A percentile compares a stretch with the other conserved stretches of the same genome.
phyloP scores from a whole-genome alignment of 1,140 invertebrate genomes.

The Coenobita brevimanus region DNA sequence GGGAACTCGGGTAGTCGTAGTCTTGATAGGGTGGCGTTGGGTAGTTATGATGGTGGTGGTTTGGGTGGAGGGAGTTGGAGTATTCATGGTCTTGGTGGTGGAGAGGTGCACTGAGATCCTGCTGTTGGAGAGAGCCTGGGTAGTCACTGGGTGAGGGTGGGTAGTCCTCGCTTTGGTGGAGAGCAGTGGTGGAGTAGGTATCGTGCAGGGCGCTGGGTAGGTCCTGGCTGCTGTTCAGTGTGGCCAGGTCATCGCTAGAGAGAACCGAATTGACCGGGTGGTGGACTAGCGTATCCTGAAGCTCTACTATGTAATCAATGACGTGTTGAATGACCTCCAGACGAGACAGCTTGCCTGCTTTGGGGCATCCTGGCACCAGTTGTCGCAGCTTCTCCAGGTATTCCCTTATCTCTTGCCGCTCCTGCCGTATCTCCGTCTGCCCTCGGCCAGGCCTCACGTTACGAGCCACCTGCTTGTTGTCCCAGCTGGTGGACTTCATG shows the following conservation, averaged over 20 bases:
- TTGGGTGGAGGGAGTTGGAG: no score
- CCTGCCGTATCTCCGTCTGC: conserved; percentile 47
- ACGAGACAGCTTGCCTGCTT: conserved; percentile 47
- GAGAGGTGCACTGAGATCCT: no score
- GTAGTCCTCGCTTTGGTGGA: no score
- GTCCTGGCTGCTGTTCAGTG: no score
- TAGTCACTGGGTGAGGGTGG: no score
- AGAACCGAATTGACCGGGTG: conserved; percentile 38
- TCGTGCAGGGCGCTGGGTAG: no score
- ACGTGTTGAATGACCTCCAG: conserved; percentile 56
- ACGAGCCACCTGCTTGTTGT: conserved; percentile 4
- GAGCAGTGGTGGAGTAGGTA: no score
- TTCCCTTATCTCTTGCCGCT: conserved; percentile 53
- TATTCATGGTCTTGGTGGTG: no score
- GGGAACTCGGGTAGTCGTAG: no score
- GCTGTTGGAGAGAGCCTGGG: no score
- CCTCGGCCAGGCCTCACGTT: neutral
- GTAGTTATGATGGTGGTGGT: no score
- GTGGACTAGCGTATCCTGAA: conserved; percentile 53
- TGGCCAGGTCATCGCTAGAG: neutral
- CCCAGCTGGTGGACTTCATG: conserved; percentile 39
- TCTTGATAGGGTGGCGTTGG: no score
- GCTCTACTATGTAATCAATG: conserved; percentile 56
- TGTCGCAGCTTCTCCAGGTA: conserved; percentile 57
- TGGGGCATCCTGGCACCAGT: conserved; percentile 54